Evolutionary conservation across 1,140 invertebrate species (phyloP).

Genomic region (Pseudomyrmex dendroicus): DNA sequence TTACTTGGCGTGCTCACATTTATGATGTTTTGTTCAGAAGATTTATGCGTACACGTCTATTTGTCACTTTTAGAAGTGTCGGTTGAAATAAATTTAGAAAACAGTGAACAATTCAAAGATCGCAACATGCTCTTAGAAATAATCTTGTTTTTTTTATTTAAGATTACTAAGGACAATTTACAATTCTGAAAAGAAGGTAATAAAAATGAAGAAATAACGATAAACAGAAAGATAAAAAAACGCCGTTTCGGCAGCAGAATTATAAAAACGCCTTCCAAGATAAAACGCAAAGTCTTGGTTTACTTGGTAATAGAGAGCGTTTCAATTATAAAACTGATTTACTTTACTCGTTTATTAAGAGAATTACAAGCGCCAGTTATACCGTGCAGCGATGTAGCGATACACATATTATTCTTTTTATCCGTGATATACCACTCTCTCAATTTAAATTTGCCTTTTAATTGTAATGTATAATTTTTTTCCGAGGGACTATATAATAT

Average conservation of each 20-base stretch:
- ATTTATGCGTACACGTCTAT: background rate
- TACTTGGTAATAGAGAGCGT: background rate
- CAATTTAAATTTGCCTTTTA: conserved; percentile 17
- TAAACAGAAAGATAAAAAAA: no score
- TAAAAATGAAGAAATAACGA: no score
- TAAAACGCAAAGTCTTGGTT: conserved; percentile 1
- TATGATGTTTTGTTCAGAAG: background rate
- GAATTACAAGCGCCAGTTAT: background rate
- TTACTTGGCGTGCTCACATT: background rate
- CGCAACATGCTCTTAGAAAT: no score
- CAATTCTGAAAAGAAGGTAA: no score
- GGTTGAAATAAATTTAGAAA: no score
- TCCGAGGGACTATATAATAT: background rate
- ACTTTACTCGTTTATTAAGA: conserved; percentile 12
- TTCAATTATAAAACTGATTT: conserved; percentile 19
- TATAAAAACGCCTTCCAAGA: no score
- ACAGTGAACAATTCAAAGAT: no score
- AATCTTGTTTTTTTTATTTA: no score
- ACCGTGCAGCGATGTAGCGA: background rate
- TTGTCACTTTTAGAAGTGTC: background rate
- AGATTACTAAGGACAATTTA: no score
- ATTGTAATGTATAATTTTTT: conserved; percentile 41
- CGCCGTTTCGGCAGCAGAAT: no score
- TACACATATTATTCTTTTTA: background rate
- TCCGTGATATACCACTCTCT: background rate